Percentiles rank a stretch among this genome's conserved stretches.
Evolutionary conservation across 2,113 vertebrate genomes (phyloP).

Genomic region (Prionailurus bengalensis): DNA sequence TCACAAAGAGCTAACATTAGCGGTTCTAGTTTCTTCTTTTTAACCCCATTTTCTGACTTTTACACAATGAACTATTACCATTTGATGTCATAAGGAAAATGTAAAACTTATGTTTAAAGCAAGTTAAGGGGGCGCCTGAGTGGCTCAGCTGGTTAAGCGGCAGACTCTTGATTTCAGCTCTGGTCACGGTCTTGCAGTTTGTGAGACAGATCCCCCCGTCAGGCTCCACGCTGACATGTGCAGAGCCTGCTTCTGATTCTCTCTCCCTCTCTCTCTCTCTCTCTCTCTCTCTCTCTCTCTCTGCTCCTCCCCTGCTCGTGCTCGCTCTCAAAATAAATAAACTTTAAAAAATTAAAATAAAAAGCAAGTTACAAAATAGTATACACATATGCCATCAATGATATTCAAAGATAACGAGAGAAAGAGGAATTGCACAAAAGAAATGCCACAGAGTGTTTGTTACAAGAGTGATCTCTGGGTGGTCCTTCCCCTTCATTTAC

Average conservation of each 20-base stretch:
- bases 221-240: no score
- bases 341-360: no score
- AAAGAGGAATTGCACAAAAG: conserved; percentile 6
- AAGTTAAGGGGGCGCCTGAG: not conserved
- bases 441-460: not conserved
- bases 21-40: not conserved
- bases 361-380: not conserved
- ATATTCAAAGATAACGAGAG: not conserved
- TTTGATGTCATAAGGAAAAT: not conserved
- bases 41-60: conserved; percentile 23
- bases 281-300: no score
- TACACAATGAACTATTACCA: not conserved
- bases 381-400: not conserved
- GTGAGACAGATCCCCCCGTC: no score
- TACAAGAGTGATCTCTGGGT: not conserved
- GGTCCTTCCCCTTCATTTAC: not conserved
- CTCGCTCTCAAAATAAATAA: no score
- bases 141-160: no score
- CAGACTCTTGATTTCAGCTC: no score
- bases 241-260: no score
- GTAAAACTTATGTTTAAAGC: not conserved
- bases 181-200: no score
- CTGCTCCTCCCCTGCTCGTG: no score
- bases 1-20: conserved; percentile 12
- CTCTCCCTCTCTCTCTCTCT: no score